Evolutionary conservation across 1,140 invertebrate genomes (phyloP), one percentile per base, ranked within the genome.

Genomic region (Nymphalis io): DNA sequence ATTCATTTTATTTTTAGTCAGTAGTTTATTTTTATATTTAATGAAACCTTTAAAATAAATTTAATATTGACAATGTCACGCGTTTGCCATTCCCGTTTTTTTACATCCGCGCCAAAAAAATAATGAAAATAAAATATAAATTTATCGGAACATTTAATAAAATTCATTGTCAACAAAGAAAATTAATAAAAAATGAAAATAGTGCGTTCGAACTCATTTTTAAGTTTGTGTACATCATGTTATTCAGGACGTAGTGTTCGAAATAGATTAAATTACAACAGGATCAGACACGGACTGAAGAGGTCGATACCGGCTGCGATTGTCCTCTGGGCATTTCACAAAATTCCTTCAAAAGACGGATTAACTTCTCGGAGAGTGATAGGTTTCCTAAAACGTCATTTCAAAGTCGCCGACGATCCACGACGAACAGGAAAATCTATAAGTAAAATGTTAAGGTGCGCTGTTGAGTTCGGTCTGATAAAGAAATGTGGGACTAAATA

Each of bases 321-420:
- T 21, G 71, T 85, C 0, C 62, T 85, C 12, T 85, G 82, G 82
- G 80, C 81, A 4, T 84, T 85, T 51, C 78, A 81, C 66, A 74
- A 78, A 38, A 72, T 85, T 3, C 79, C 80, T 8, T 75, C 79
- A 4, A 68, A 46, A 13, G 20, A 77, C 23, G 83, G 83, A 0
- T 48, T 85, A 1, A 83, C 84, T 2, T 80, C 82, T 0, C 63
- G 79, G n/a, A 59, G 67, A 71, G 73, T 84, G 12, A 86, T 86
- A 23, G 66, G 59, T 23, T 86, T 81, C 39, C 13, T 86, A 20
- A 84, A 82, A 70, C 66, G 67, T 57, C 76, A 82, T 64, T 82
- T 76, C 63, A 78, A 75, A 44, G 68, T 78, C 2, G 55, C 62
- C 0, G 74, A 83, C n/a, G 59, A 83, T 40, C 78, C 82, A 2